Evolutionary conservation across 2,888 invertebrate genomes (phyloP).

Genomic region (Beris morrisii): DNA sequence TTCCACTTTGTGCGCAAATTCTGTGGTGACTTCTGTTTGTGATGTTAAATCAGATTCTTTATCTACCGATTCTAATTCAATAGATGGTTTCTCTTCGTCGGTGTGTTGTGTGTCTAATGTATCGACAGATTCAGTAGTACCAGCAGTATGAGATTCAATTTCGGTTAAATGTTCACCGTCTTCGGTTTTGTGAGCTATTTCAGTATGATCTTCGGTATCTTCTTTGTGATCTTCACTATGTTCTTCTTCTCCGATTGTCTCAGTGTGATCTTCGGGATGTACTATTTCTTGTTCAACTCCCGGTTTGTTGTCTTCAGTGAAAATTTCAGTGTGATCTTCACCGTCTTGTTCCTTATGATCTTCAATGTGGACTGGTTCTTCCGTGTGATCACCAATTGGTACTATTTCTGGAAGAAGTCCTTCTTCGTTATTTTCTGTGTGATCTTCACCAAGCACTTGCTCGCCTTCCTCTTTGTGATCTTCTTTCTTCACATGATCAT

Average conservation of each 20-base stretch:
- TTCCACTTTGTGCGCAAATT: no score
- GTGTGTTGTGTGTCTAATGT: no score
- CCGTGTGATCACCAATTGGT: neutral
- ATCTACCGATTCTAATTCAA: no score
- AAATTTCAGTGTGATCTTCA: neutral
- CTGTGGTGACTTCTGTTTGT: no score
- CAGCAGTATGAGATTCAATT: no score
- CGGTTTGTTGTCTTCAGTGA: neutral
- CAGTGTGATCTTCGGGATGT: conserved; percentile 16
- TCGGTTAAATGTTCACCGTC: no score
- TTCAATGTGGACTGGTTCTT: neutral
- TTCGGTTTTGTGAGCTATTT: neutral
- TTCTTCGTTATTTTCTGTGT: conserved; percentile 1
- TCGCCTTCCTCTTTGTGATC: conserved; percentile 9
- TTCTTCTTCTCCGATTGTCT: conserved; percentile 35
- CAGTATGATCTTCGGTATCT: conserved; percentile 3
- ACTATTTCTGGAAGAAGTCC: neutral
- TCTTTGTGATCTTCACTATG: conserved; percentile 10
- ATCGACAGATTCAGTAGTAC: no score
- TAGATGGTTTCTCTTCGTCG: no score
- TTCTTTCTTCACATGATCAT: neutral
- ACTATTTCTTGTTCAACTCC: neutral
- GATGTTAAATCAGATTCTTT: no score
- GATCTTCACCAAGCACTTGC: neutral
- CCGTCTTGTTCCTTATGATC: neutral